Percentiles rank a stretch among this genome's conserved stretches.
These are phyloP conservation scores for Chalcosyrphus nemorum DNA, from an alignment of 2,888 invertebrate genomes.

Conservation along the genomic window DNA sequence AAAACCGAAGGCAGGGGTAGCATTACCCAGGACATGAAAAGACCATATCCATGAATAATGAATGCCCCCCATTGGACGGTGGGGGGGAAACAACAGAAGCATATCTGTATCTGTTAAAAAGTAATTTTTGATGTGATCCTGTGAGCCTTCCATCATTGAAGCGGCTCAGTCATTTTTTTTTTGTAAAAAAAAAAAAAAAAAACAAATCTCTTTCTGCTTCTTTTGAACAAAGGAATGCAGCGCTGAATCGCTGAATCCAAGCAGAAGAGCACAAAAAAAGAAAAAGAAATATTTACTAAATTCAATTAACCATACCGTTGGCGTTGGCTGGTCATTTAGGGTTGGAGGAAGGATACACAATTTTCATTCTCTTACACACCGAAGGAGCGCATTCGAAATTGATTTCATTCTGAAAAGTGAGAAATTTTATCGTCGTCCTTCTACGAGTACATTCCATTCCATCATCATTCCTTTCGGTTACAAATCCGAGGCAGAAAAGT, in stretches of 20 bases:
- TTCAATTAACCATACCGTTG: conserved; percentile 43
- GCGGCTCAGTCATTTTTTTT: conserved; percentile 17
- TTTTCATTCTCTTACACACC: not conserved
- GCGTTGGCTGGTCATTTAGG: not conserved
- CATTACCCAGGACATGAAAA: conserved; percentile 76
- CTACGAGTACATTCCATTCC: conserved; percentile 62
- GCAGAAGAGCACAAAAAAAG: too few species aligned
- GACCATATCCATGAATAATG: conserved; percentile 78
- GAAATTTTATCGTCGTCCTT: conserved; percentile 53
- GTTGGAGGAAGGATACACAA: not conserved
- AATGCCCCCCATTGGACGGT: conserved; percentile 40
- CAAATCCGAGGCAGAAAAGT: conserved; percentile 40
- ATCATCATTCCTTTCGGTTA: conserved; percentile 46
- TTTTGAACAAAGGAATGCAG: conserved; percentile 35
- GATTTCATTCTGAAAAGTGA: conserved; percentile 63
- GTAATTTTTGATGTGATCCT: conserved; percentile 65
- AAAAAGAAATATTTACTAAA: conserved; percentile 24
- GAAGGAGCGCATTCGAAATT: conserved; percentile 49
- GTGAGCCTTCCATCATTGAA: conserved; percentile 15
- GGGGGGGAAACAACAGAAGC: not conserved
- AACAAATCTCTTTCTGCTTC: conserved; percentile 17
- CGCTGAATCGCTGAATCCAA: too few species aligned
- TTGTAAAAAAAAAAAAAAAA: too few species aligned
- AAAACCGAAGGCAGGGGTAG: not conserved
- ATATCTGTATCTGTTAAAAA: conserved; percentile 62